Percentiles rank a stretch among this genome's conserved stretches.
Conservation (phyloP, 1,140 invertebrate species). For the Gonatopus flavifemur region DNA sequence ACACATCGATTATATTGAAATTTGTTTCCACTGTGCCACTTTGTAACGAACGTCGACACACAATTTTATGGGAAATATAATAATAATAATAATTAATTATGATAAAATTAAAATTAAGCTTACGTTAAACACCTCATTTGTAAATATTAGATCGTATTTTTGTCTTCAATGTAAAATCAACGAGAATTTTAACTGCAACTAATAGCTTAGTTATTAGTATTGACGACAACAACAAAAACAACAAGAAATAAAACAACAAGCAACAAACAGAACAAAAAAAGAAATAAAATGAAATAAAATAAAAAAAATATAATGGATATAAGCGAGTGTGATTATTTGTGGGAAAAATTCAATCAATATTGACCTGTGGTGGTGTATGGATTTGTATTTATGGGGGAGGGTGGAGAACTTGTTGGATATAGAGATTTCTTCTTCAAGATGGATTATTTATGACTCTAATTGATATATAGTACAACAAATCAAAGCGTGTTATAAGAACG, state of each 20-base stretch:
- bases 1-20: no score
- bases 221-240: conserved; percentile 41
- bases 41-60: conserved; percentile 31
- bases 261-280: conserved; percentile 13
- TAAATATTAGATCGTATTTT: conserved; percentile 58
- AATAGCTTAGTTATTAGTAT: conserved; percentile 49
- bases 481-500: no score
- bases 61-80: conserved; percentile 13
- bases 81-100: conserved; percentile 21
- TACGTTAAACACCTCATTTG: conserved; percentile 55
- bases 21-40: conserved; percentile 26
- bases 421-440: no score
- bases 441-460: no score
- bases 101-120: conserved; percentile 44
- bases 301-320: no score
- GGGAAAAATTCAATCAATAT: no score
- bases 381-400: no score
- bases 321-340: no score
- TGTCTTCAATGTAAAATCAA: conserved; percentile 51
- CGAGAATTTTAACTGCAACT: conserved; percentile 48
- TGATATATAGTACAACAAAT: no score
- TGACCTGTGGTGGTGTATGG: no score
- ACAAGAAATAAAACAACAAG: conserved; percentile 27
- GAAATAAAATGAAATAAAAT: no score
- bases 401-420: no score